Base-by-base conservation (phyloP, 2,888 invertebrate species). In the Herminia tarsipennalis region DNA sequence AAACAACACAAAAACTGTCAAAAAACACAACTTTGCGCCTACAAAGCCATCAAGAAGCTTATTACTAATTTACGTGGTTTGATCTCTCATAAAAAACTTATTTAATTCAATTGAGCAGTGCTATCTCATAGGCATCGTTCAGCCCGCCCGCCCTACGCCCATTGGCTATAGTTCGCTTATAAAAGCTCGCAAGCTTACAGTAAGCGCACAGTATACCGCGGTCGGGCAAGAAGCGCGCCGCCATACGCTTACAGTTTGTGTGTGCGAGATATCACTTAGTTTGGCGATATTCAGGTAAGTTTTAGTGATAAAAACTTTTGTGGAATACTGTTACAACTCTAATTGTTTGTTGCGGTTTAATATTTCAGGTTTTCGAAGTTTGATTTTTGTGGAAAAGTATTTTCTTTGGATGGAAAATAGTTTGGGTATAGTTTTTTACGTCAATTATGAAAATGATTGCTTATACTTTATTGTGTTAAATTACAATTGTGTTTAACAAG, bases 271-370 rank as follows among this genome's bases (percentile, higher is more conserved):
- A 27, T 18, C 45, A 5, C 40, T 64, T 65, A 62, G 30, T 40
- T 36, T 27, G 44, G 43, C 21, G 33, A 35, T n/a, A 22, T 42
- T 32, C 60, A 65, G 59, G 65, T 65, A 62, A 65, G 65, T 65
- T 65, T 49, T 5, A n/a, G n/a, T n/a, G n/a, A n/a, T n/a, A n/a
- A n/a, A n/a, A n/a, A n/a, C n/a, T n/a, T n/a, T n/a, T n/a, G n/a
- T n/a, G n/a, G n/a, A n/a, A n/a, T n/a, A n/a, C n/a, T n/a, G n/a
- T n/a, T n/a, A n/a, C n/a, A n/a, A n/a, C n/a, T n/a, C n/a, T n/a
- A n/a, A n/a, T n/a, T n/a, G n/a, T n/a, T n/a, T n/a, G n/a, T n/a
- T n/a, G n/a, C n/a, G n/a, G n/a, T n/a, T n/a, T n/a, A n/a, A n/a
- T n/a, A n/a, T n/a, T n/a, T n/a, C n/a, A n/a, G n/a, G n/a, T n/a